These are phyloP conservation scores for Tupiocoris notatus DNA, from an alignment of 2,888 invertebrate genomes.

Conservation along the genomic window DNA sequence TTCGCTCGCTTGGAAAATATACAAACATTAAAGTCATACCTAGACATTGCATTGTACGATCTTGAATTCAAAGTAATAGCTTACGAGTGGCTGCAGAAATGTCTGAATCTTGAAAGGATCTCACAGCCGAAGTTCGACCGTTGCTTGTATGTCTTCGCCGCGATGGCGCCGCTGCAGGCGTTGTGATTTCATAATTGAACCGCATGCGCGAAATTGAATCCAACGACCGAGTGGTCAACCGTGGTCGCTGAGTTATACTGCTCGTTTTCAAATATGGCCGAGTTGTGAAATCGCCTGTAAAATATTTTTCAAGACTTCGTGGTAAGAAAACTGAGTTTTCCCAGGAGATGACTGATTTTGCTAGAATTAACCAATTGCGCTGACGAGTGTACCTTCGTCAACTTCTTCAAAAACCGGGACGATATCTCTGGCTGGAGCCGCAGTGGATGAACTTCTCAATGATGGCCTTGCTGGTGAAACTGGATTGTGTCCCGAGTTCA, in stretches of 20 bases:
- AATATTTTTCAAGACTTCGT: no score
- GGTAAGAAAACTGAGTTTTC: no score
- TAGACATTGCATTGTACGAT: no score
- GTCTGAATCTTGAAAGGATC: not conserved
- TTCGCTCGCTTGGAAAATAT: not conserved
- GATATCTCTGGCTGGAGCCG: constrained; percentile 6
- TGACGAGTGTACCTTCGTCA: constrained; percentile 38
- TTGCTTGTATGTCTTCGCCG: not conserved
- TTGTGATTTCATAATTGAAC: constrained; percentile 33
- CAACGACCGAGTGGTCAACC: constrained; percentile 10
- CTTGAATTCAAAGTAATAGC: no score
- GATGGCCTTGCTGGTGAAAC: not conserved
- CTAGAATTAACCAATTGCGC: no score
- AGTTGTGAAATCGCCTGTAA: constrained; percentile 32
- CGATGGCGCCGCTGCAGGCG: not conserved
- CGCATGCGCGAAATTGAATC: not conserved
- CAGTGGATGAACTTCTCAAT: not conserved
- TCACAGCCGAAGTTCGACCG: not conserved
- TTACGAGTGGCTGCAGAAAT: not conserved
- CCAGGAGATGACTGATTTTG: no score
- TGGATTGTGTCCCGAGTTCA: not conserved
- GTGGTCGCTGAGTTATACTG: not conserved
- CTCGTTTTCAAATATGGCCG: constrained; percentile 10
- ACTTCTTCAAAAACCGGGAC: constrained; percentile 36
- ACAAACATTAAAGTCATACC: no score